These are phyloP conservation scores for Pocillopora verrucosa DNA, from an alignment of 64 coral and sea anemone species.

Conservation along the genomic window DNA sequence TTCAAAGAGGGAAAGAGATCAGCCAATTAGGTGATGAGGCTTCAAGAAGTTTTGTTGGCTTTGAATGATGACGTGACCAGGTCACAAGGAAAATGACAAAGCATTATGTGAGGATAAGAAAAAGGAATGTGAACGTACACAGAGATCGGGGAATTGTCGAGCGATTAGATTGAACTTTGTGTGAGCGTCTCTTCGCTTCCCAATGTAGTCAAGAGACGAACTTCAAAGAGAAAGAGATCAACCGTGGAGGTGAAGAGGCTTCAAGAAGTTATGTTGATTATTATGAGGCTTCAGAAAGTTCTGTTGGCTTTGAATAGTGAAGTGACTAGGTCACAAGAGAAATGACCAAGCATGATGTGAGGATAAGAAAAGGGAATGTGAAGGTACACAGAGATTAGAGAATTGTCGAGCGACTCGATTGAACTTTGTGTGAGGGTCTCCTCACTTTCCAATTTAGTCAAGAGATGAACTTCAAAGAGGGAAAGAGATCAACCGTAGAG, in stretches of 20 bases:
- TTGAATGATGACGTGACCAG: no score
- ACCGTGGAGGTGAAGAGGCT: neutral
- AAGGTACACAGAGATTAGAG: conserved; percentile 29
- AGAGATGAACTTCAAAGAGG: conserved; percentile 2
- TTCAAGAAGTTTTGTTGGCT: no score
- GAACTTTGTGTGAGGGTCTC: neutral
- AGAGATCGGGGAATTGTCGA: conserved; percentile 36
- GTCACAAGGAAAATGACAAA: neutral
- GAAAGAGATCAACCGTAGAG: neutral
- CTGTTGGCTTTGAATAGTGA: no score
- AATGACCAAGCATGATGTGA: neutral
- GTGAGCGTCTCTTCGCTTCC: conserved; percentile 9
- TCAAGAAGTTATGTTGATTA: no score
- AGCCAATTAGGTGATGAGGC: no score
- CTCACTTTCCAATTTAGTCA: conserved; percentile 20
- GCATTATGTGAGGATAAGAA: conserved; percentile 23
- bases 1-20: conserved; percentile 16
- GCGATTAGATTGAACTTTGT: neutral
- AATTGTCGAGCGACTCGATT: conserved; percentile 19
- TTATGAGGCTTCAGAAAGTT: no score
- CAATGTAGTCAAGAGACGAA: conserved; percentile 23
- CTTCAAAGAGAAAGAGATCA: conserved; percentile 5
- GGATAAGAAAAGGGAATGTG: conserved; percentile 8
- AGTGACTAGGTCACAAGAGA: no score
- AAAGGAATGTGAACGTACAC: conserved; percentile 24